Evolutionary conservation across 2,797 vertebrate species (phyloP), one percentile per base, ranked within the genome.

Genomic region (Staurois parvus): DNA sequence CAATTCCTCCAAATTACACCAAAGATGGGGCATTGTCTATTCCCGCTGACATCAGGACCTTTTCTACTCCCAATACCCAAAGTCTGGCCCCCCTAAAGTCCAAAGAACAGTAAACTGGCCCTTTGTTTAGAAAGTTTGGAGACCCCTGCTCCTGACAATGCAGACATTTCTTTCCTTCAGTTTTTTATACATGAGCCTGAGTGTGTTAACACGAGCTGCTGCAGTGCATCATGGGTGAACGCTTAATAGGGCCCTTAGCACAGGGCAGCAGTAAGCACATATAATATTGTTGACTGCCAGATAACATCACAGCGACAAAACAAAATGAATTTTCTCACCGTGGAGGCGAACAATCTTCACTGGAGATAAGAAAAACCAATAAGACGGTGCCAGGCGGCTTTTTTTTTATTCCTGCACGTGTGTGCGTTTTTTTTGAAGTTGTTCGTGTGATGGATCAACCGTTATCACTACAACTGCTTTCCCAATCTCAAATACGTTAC

Each of bases 361-460:
- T 19, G 32, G 40, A 34, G 82, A 84, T 84, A 77, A 84, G 17
- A 11, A 70, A 84, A 76, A 69, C 76, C 42, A 79, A 85, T 79
- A 79, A 85, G 28, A 73, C 19, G 5, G 7, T 29, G 26, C 19
- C 40, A 24, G 42, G 11, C 19, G 2, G 11, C 29, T 2, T 11
- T 59, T 24, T 26, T 30, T 45, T 13, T 52, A 48, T 52, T 52
- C 40, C 72, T 17, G 62, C 24, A 0, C 19, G 34, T n/a, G 34
- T 32, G 32, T 37, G 37, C 11, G 26, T 67, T 48, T 48, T 78
- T 77, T 48, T 78, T 77, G 30, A 56, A 21, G 19, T 3, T 68
- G 19, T 19, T 24, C 26, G 26, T 30, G 45, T 7, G 45, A 59
- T 4, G 45, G 28, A 64, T 64, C 59, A 64, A 12, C 21, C 7